Base-by-base conservation (phyloP, 2,888 invertebrate genomes). In the Pachydiplax longipennis region DNA sequence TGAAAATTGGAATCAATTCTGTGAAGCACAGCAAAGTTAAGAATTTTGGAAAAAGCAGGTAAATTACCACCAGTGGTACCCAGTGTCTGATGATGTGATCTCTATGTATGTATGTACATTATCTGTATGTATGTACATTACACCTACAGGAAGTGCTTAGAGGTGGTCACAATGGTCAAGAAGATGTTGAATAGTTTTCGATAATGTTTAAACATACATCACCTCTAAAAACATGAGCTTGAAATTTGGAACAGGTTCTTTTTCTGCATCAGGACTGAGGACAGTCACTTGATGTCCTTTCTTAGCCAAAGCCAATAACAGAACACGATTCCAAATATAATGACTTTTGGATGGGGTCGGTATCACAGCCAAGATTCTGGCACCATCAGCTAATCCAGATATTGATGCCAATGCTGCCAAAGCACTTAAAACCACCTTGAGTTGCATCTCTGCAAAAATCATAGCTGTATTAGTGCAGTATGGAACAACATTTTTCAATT, bases 201-300 rank as follows among this genome's bases (percentile, higher is more conserved):
- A n/a, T n/a, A n/a, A n/a, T n/a, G n/a, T n/a, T 44, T 44, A 44
- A 44, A 44, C 10, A 44, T 91, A 91, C 4, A 90, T 44, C 15
- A 90, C 91, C n/a, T 91, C 91, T 31, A 92, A 65, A 35, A 91
- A 61, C 12, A 91, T 58, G 35, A 91, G 90, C 18, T 65, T 91
- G 37, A 90, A 53, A 81, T 91, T 92, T 35, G 91, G 81, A 65
- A 81, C 53, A 35, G 90, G 90, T 8, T 90, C 37, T 44, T 91
- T 91, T 37, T 91, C 91, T 13, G 73, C 83, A 80, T 92, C 91
- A 13, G 91, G 91, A 13, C 90, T 91, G 53, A 91, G n/a, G 15
- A 91, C 91, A 5, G 92, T 92, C 35, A 92, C 91, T 53, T 90
- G 90, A 44, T 80, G 81, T 4, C 90, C 90, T 80, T 81, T 48